Evolutionary conservation across 1,140 invertebrate species (phyloP), one percentile per base, ranked within the genome.

Genomic region (Pseudomyrmex gracilis): DNA sequence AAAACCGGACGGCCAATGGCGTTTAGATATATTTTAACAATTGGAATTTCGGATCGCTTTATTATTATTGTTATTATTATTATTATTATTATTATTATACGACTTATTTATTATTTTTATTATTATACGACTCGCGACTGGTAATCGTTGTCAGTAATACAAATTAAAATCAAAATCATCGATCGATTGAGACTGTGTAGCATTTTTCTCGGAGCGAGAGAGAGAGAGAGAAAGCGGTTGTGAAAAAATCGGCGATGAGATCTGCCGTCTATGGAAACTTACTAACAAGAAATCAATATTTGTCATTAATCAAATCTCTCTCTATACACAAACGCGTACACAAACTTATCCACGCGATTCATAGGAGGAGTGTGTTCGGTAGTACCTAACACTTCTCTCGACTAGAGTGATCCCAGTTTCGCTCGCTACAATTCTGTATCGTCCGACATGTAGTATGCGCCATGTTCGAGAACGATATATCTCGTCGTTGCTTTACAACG

Each of bases 261-360:
- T 53, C 34, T 43, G 47, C 60, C 47, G 5, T 47, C 5, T 7
- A 34, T 34, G 7, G 13, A 70, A 78, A 47, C 17, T 70, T 47
- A 34, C 10, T 78, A 70, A 78, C 12, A 70, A 45, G 20, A 70
- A 78, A 70, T 78, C 51, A 57, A 70, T 70, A 20, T 34, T 22
- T 12, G 34, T 55, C 49, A 70, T 70, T 47, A 70, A 78, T 78
- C 76, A 51, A 51, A 51, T 51, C 17, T 22, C 43, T 15, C 12
- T 20, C 20, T 13, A 57, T 58, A 34, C 34, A 34, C 34, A n/a
- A 15, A 58, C 7, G 49, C 17, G 10, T 3, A 24, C 47, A 2
- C 20, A 20, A 55, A 73, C 43, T 34, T 78, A 45, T 2, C 2
- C 20, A 10, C 17, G 66, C 53, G 24, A 58, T 58, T 70, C 13